phyloP scores from a whole-genome alignment of 2,113 vertebrate genomes.

The Calidris pugnax region DNA sequence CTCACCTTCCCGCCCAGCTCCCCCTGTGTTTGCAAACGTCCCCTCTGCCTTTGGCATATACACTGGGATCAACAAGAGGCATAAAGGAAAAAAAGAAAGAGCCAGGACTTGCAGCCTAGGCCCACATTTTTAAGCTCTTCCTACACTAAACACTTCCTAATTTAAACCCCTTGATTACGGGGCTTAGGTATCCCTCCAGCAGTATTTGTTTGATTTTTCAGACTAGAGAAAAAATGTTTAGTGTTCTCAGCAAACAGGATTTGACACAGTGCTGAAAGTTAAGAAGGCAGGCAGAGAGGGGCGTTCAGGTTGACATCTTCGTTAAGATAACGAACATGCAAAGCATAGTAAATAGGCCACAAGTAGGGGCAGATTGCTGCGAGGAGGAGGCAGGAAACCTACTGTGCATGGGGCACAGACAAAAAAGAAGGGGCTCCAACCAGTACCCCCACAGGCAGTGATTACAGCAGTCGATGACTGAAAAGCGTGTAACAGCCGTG shows the following conservation, averaged over 20 bases:
- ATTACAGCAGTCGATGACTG: not conserved
- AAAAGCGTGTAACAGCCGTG: conserved; percentile 3
- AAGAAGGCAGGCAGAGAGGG: not conserved
- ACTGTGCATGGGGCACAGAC: not conserved
- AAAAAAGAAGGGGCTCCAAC: not conserved
- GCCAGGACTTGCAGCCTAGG: not conserved
- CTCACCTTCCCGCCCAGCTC: not conserved
- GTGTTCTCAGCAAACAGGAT: conserved; percentile 11
- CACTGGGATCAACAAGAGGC: not conserved
- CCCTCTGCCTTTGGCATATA: not conserved
- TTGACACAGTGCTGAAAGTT: conserved; percentile 38
- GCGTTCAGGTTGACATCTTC: not conserved
- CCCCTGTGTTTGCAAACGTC: not conserved
- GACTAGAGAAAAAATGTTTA: not conserved
- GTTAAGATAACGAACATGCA: not conserved
- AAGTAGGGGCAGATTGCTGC: conserved; percentile 20
- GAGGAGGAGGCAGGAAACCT: not conserved
- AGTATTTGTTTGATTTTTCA: not conserved
- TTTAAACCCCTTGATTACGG: not conserved
- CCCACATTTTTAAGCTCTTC: not conserved
- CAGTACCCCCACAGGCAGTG: not conserved
- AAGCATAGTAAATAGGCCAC: not conserved
- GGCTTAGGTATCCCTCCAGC: not conserved
- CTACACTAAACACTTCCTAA: not conserved
- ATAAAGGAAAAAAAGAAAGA: not conserved